Evolutionary conservation across 2,113 vertebrate species (phyloP).

Genomic region (Charadrius vociferus): DNA sequence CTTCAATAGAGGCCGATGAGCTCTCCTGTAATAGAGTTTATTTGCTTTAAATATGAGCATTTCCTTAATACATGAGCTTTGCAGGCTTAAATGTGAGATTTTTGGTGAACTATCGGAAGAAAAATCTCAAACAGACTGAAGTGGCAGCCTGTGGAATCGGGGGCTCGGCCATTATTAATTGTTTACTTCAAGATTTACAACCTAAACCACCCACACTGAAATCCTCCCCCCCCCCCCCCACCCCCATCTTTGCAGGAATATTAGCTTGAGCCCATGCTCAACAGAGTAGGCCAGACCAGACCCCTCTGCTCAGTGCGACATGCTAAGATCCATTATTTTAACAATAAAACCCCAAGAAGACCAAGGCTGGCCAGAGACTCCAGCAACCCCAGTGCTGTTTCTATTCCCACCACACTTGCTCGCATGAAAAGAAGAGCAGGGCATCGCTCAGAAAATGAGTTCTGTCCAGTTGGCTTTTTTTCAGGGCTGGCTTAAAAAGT

Average conservation of each 20-base stretch:
- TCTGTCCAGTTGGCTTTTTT: not conserved
- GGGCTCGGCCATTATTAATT: not conserved
- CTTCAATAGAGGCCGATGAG: not conserved
- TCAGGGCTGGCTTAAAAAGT: not conserved
- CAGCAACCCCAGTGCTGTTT: not conserved
- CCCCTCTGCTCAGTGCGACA: rapidly evolving
- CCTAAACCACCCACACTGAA: not conserved
- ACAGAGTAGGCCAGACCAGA: rapidly evolving
- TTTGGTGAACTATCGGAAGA: not conserved
- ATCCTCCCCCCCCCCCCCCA: too few species aligned
- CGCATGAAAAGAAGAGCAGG: rapidly evolving
- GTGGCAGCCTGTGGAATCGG: not conserved
- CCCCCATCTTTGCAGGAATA: not conserved
- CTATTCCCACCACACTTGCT: not conserved
- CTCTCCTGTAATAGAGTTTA: not conserved
- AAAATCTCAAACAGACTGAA: not conserved
- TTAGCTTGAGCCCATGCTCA: not conserved
- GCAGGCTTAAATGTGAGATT: not conserved
- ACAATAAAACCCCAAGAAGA: not conserved
- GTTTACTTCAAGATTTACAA: not conserved
- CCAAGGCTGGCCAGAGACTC: not conserved
- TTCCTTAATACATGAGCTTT: not conserved
- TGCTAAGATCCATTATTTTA: not conserved
- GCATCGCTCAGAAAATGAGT: rapidly evolving
- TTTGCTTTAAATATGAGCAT: not conserved